Evolutionary conservation across 2,113 vertebrate genomes (phyloP), one percentile per base, ranked within the genome.

Genomic region (Nycticryphes semicollaris): DNA sequence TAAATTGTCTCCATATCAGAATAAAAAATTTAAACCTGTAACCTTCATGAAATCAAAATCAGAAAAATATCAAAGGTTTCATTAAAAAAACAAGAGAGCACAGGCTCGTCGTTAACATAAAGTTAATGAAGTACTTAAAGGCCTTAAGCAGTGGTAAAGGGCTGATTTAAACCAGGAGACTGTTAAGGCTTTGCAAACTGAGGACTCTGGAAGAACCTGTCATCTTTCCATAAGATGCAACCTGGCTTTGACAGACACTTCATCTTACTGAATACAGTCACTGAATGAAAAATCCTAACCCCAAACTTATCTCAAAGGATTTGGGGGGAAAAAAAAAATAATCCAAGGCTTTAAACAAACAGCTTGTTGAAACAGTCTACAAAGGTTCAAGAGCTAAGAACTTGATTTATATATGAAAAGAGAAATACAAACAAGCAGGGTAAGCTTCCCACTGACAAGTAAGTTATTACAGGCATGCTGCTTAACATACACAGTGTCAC

Each of bases 371-470:
- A 95, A 95, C 21, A 12, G 28, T 89, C 30, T 67, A 67, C 39
- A 56, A 81, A 85, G 30, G 23, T 57, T 93, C 47, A 53, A 60
- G 78, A 93, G 39, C 77, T 78, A 51, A 27, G 87, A 92, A 77
- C 54, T 85, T 69, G 84, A 94, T 94, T 95, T 94, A 77, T 91
- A 41, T 37, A 67, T 12, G 19, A 64, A 76, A 87, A 94, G 30
- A 93, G 67, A 94, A 94, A 87, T 25, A 90, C 41, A 87, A 95
- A 90, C 63, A 86, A 80, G 82, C 59, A 75, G 21, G 31, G 43
- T 63, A 90, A 54, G 69, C 45, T 92, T 89, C 75, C 7, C 5
- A 75, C 57, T 72, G 82, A 86, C 41, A 76, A 68, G 43, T 70
- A 74, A 84, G 73, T 84, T 86, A 70, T 73, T 94, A 81, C 19